Percentiles rank a stretch among this genome's conserved stretches.
These are phyloP conservation scores for Taxidea taxus DNA, from an alignment of 2,113 vertebrate genomes.

Conservation along the genomic window DNA sequence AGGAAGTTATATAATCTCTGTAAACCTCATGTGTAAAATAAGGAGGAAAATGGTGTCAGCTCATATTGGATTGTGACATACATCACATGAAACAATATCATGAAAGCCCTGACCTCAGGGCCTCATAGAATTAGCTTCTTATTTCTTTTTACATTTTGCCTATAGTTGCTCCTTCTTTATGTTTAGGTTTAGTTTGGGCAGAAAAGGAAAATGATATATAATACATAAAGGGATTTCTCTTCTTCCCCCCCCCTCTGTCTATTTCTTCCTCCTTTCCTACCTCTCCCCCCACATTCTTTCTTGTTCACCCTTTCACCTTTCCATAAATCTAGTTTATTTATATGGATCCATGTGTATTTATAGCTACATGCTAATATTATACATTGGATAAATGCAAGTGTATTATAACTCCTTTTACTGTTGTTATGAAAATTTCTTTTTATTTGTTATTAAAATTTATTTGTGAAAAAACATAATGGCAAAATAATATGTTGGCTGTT, in stretches of 20 bases:
- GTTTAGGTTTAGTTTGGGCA: background rate
- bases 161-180: background rate
- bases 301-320: background rate
- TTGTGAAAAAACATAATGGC: background rate
- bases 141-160: background rate
- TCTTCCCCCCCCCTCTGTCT: fast-evolving
- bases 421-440: background rate
- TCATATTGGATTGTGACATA: background rate
- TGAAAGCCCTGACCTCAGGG: background rate
- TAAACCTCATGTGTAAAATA: background rate
- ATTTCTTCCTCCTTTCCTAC: background rate
- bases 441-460: background rate
- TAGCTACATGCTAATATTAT: background rate
- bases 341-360: background rate
- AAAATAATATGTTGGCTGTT: background rate
- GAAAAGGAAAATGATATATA: background rate
- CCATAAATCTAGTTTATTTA: background rate
- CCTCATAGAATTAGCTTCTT: background rate
- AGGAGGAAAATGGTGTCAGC: background rate
- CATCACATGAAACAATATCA: background rate
- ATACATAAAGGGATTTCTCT: background rate
- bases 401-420: background rate
- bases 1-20: background rate
- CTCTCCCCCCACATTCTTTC: background rate
- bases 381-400: background rate